Base-by-base conservation (phyloP, 2,797 vertebrate species). In the Eulemur mongoz region DNA sequence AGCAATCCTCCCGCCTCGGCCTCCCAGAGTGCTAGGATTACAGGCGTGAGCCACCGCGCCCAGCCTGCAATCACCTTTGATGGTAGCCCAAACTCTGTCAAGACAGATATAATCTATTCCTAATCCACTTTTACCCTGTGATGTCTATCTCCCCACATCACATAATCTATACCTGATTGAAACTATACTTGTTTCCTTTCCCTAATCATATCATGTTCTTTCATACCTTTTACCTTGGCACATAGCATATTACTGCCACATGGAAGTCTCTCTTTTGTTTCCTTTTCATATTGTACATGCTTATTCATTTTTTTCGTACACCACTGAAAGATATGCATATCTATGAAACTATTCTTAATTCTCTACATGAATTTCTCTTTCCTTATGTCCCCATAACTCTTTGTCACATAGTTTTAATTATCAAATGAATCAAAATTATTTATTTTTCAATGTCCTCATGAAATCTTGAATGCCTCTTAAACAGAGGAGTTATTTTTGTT, bases 391-490 rank as follows among this genome's bases (percentile, higher is more conserved):
- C 63, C 72, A 65, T 78, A 80, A 72, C 27, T 88, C 79, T 89
- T 79, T 59, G 54, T 84, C 65, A 79, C 10, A 40, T 65, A 89
- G n/a, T 57, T 79, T 89, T 80, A 91, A 82, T 81, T 69, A 73
- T 5, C n/a, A 50, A 27, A 59, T 72, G 72, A 96, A 73, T 91
- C 63, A 84, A 84, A 70, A 57, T 54, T 88, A 54, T 79, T 83
- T 94, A 13, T 57, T 61, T 81, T 78, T 82, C n/a, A 88, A 3
- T 25, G 4, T 65, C 25, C 63, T 17, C 11, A 40, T 30, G 40
- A 92, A 80, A 92, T 79, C 48, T 25, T 72, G 32, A 79, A 45
- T 72, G 75, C 40, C 27, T 91, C 86, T 67, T 88, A 94, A 80
- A 40, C 14, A 80, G 27, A 14, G 35, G 59, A 59, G 35, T 59